Conservation (phyloP, 2,797 vertebrate species). For the Sylvia borin region DNA sequence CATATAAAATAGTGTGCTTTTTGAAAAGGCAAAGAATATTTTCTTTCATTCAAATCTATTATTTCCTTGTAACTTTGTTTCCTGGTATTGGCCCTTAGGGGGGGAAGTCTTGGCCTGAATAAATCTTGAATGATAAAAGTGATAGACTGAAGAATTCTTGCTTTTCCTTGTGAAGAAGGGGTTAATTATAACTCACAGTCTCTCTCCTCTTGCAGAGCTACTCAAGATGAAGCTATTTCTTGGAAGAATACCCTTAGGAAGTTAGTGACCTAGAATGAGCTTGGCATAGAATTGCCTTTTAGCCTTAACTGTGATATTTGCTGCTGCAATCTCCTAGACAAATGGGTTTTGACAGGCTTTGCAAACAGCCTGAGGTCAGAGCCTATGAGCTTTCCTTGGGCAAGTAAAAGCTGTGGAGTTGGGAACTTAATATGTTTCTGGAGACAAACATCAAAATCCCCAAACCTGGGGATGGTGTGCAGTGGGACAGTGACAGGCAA, state of each 20-base stretch:
- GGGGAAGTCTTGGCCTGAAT: neutral
- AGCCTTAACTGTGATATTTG: constrained; percentile 13
- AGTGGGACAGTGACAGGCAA: neutral
- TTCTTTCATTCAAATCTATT: neutral
- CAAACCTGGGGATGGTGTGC: neutral
- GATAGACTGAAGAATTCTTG: neutral
- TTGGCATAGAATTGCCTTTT: constrained; percentile 53
- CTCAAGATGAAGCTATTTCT: constrained; percentile 56
- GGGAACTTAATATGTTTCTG: neutral
- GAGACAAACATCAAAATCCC: neutral
- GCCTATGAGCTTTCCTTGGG: neutral
- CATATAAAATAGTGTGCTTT: neutral
- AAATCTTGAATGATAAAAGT: neutral
- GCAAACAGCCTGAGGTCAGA: constrained; percentile 18
- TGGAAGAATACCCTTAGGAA: constrained; percentile 66
- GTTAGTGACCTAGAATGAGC: constrained; percentile 62
- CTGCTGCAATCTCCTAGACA: neutral
- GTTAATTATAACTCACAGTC: constrained; percentile 2
- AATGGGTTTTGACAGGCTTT: constrained; percentile 55
- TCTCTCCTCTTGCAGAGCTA: neutral
- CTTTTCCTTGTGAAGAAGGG: constrained; percentile 5
- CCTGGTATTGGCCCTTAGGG: neutral
- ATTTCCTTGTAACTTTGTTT: neutral
- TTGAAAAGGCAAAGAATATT: neutral
- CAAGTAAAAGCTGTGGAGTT: neutral